These are phyloP conservation scores for Sphenodon punctatus DNA, from an alignment of 2,797 vertebrate genomes.

Conservation along the genomic window DNA sequence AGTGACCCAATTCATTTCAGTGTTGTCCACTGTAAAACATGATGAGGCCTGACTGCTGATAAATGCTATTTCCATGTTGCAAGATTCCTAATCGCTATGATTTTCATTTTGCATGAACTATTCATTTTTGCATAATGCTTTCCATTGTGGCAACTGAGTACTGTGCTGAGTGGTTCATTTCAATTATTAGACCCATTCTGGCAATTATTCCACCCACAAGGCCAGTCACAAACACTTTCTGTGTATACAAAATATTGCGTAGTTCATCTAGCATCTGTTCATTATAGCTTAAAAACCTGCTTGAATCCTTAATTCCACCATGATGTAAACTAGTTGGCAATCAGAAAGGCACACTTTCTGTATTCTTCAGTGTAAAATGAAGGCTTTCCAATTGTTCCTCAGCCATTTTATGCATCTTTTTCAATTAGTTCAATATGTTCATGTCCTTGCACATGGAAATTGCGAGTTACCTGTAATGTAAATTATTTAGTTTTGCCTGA, in stretches of 20 bases:
- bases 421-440: neutral
- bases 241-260: neutral
- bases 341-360: neutral
- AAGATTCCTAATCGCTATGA: neutral
- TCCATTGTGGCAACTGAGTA: neutral
- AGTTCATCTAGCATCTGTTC: conserved; percentile 4
- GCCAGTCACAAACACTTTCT: conserved; percentile 21
- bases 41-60: neutral
- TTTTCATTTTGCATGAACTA: conserved; percentile 3
- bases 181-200: conserved; percentile 32
- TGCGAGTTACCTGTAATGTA: neutral
- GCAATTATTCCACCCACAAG: conserved; percentile 27
- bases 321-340: neutral
- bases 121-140: conserved; percentile 17
- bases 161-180: conserved; percentile 34
- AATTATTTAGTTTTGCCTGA: neutral
- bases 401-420: neutral
- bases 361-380: neutral
- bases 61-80: conserved; percentile 7
- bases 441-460: neutral
- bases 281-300: neutral
- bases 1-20: neutral
- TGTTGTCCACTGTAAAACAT: neutral
- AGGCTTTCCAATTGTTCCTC: neutral
- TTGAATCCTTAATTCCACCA: neutral